Evolutionary conservation across 2,113 vertebrate species (phyloP), one percentile per base, ranked within the genome.

Genomic region (Salvelinus sp.): DNA sequence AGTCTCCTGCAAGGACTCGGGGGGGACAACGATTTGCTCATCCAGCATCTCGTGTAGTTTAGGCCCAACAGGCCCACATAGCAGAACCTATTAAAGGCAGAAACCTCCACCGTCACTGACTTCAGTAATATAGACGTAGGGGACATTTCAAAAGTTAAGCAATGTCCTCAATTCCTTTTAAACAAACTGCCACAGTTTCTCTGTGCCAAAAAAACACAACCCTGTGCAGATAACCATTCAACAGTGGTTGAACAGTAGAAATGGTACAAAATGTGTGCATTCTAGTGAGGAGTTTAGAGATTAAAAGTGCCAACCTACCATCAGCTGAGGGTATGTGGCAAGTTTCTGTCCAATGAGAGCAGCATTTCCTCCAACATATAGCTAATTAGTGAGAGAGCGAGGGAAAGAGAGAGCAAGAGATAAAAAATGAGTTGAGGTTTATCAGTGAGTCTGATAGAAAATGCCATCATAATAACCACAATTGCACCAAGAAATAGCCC

Each of bases 281-380:
- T 18, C 20, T 25, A 23, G 1, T 0, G 23, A 67, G 33, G 20
- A 44, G 6, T 75, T 73, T 28, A 60, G 25, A 6, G 14, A 70
- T 9, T 10, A 6, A 27, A 30, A 27, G 18, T 13, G 65, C 25
- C 9, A 57, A 62, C 54, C 69, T 95, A 99, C 98, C 96, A 94
- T 94, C 68, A 97, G 82, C 70, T 97, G 92, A 74, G 96, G 91
- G 76, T 96, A 93, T 58, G 92, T 82, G 0, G 96, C 96, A 2
- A 99, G 90, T 89, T 96, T 99, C 94, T 99, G 97, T 75, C 95
- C 96, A 71, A 99, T 99, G 67, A 99, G 94, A 85, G 97, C 98
- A 72, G 97, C 98, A 20, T 99, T 99, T 81, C 98, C 98, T 86
- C 98, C 97, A 14, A 98, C 97, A 0, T 97, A 99, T 22, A 98